Evolutionary conservation across 2,113 vertebrate genomes (phyloP).

Genomic region (Nycticryphes semicollaris): DNA sequence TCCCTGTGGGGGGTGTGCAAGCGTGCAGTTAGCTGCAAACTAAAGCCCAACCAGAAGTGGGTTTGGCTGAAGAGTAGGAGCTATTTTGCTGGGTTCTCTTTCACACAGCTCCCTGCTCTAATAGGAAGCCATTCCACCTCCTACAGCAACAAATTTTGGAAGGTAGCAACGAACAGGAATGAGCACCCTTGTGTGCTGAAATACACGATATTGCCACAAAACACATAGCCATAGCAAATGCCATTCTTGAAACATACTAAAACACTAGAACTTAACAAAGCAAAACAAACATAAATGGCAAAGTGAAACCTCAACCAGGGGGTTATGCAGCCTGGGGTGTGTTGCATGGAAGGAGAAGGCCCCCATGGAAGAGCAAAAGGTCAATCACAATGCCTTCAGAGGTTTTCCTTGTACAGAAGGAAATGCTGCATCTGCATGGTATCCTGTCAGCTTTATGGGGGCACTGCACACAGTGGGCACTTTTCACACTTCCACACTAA

Average conservation of each 20-base stretch:
- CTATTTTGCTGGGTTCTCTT: not conserved
- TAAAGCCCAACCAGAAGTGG: not conserved
- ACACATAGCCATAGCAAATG: fast-evolving
- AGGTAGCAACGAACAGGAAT: fast-evolving
- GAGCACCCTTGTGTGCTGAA: not conserved
- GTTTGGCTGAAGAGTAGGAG: not conserved
- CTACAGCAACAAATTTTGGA: not conserved
- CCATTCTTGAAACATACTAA: not conserved
- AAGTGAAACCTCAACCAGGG: not conserved
- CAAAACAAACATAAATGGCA: not conserved
- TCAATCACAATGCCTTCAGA: not conserved
- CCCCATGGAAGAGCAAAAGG: not conserved
- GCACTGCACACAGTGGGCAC: fast-evolving
- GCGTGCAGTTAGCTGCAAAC: not conserved
- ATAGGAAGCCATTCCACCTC: not conserved
- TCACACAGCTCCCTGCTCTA: not conserved
- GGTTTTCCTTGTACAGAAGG: not conserved
- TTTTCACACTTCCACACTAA: not conserved
- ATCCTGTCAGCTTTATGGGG: not conserved
- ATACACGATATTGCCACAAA: not conserved
- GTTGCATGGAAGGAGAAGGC: not conserved
- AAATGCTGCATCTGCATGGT: fast-evolving
- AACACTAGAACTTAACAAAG: not conserved
- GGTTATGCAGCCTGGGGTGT: not conserved
- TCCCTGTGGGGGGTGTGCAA: fast-evolving